Evolutionary conservation across 2,888 invertebrate species (phyloP).

Genomic region (Lochmaea capreae): DNA sequence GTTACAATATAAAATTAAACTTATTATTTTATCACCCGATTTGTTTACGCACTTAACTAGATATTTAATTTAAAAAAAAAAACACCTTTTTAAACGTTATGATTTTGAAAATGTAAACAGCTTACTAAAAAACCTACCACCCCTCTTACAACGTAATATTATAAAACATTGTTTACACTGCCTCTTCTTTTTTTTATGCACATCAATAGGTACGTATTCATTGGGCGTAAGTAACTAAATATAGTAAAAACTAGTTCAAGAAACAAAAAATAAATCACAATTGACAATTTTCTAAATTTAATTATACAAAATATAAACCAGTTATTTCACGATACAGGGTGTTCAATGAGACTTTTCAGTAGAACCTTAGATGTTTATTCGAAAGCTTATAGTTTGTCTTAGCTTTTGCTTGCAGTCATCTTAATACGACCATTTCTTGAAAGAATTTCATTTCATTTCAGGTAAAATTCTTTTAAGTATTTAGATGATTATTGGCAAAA

Average conservation of each 20-base stretch:
- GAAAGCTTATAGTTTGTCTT: too few species aligned
- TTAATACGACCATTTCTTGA: too few species aligned
- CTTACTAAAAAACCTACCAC: conserved; percentile 43
- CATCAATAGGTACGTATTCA: conserved; percentile 50
- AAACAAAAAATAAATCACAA: not conserved
- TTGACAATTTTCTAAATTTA: not conserved
- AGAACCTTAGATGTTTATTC: not conserved
- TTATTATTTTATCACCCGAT: not conserved
- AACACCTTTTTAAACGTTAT: conserved; percentile 1
- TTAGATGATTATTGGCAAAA: too few species aligned
- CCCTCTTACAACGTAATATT: conserved; percentile 37
- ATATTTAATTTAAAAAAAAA: not conserved
- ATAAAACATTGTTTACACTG: conserved; percentile 47
- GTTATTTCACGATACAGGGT: not conserved
- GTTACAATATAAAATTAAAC: not conserved
- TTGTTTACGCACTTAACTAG: not conserved
- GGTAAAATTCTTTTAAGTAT: too few species aligned
- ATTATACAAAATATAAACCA: not conserved
- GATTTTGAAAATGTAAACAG: conserved; percentile 27
- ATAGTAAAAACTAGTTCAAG: conserved; percentile 31
- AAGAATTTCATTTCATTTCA: too few species aligned
- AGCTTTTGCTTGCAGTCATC: too few species aligned
- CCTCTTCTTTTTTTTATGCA: conserved; percentile 48
- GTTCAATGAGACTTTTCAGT: too few species aligned
- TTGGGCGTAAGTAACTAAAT: conserved; percentile 46